phyloP scores from a whole-genome alignment of 64 coral and sea anemone genomes.

The Porites australiensis region DNA sequence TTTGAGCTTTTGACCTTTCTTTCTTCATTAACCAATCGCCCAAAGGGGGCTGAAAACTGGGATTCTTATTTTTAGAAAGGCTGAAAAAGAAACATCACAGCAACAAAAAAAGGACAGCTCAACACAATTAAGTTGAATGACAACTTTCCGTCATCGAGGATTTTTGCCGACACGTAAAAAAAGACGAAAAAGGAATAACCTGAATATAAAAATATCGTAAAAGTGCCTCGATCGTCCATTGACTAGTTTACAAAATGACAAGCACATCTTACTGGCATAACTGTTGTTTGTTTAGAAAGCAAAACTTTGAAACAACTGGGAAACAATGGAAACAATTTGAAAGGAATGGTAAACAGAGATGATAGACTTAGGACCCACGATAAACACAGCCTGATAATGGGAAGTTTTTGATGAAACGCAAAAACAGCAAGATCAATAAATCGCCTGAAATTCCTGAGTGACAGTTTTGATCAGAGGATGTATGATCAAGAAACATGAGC shows the following conservation, averaged over 20 bases:
- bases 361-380: neutral
- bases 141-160: too few relatives aligned
- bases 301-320: neutral
- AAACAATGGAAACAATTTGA: conserved; percentile 26
- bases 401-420: conserved; percentile 36
- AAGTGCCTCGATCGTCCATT: too few relatives aligned
- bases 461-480: neutral
- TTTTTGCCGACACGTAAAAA: too few relatives aligned
- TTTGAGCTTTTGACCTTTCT: too few relatives aligned
- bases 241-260: neutral
- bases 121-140: too few relatives aligned
- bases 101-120: too few relatives aligned
- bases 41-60: too few relatives aligned
- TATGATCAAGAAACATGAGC: neutral
- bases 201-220: too few relatives aligned
- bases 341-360: conserved; percentile 8
- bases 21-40: too few relatives aligned
- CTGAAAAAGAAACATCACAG: too few relatives aligned
- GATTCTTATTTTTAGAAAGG: too few relatives aligned
- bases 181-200: too few relatives aligned
- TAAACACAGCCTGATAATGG: conserved; percentile 13
- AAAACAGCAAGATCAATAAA: conserved; percentile 24
- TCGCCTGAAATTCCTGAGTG: conserved; percentile 8
- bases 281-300: conserved; percentile 26
- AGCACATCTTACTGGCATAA: neutral